Evolutionary conservation across 2,797 vertebrate genomes (phyloP).

Genomic region (Argyrosomus regius): DNA sequence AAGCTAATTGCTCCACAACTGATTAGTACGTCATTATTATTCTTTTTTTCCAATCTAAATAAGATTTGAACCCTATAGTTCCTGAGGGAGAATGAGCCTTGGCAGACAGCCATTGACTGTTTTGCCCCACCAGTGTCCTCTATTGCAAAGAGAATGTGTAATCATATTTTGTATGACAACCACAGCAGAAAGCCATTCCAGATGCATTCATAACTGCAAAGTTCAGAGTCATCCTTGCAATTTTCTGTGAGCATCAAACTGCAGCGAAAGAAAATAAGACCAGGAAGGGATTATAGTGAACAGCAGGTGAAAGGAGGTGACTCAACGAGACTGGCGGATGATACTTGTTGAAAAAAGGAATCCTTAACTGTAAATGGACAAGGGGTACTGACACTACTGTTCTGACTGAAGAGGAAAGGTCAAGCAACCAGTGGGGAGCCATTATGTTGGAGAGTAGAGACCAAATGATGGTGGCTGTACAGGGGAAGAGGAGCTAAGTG

Average conservation of each 20-base stretch:
- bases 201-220: conserved; percentile 30
- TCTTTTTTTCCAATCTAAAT: conserved; percentile 58
- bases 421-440: conserved; percentile 9
- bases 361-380: conserved; percentile 9
- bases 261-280: conserved; percentile 27
- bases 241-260: conserved; percentile 28
- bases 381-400: conserved; percentile 13
- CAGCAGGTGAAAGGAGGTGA: conserved; percentile 36
- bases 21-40: conserved; percentile 45
- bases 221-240: conserved; percentile 41
- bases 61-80: conserved; percentile 39
- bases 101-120: conserved; percentile 50
- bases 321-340: conserved; percentile 19
- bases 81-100: conserved; percentile 32
- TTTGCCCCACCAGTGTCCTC: conserved; percentile 29
- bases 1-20: conserved; percentile 41
- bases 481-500: conserved; percentile 12
- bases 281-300: conserved; percentile 29
- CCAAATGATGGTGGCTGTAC: conserved; percentile 1
- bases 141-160: conserved; percentile 41
- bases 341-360: conserved; percentile 25
- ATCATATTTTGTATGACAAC: conserved; percentile 41
- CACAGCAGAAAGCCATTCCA: conserved; percentile 10
- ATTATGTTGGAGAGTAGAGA: conserved; percentile 25
- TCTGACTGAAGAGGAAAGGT: conserved; percentile 37